Percentiles rank a stretch among this genome's conserved stretches.
phyloP scores from a whole-genome alignment of 2,113 vertebrate species.

The Paramisgurnus dabryanus region DNA sequence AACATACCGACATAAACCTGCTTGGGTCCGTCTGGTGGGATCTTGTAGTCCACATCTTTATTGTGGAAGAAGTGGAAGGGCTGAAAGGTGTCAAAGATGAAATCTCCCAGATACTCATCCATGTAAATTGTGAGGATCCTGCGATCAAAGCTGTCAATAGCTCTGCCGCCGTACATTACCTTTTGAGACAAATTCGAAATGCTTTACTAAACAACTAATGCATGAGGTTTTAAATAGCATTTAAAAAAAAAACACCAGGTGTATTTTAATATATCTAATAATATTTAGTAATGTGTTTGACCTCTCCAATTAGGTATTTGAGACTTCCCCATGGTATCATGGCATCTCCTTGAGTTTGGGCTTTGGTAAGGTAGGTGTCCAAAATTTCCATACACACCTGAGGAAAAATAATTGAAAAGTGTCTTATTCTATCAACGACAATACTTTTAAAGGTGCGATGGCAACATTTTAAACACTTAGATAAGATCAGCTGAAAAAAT shows the following conservation, averaged over 20 bases:
- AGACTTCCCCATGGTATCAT: slow-evolving; percentile 92
- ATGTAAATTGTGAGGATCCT: slow-evolving; percentile 91
- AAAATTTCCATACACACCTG: slow-evolving; percentile 97
- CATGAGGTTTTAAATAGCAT: not conserved
- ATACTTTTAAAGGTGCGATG: not conserved
- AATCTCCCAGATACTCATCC: slow-evolving; percentile 95
- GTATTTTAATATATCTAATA: not conserved
- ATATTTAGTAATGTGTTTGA: slow-evolving; percentile 51
- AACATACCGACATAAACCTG: slow-evolving; percentile 84
- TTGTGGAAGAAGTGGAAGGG: slow-evolving; percentile 86
- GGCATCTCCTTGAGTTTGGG: slow-evolving; percentile 79
- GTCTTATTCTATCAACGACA: not conserved
- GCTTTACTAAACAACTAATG: not conserved
- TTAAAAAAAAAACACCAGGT: not conserved
- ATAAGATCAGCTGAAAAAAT: not conserved
- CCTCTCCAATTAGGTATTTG: slow-evolving; percentile 96
- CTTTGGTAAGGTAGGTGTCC: slow-evolving; percentile 88
- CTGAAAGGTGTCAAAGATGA: slow-evolving; percentile 89
- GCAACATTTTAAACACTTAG: not conserved
- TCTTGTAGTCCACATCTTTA: slow-evolving; percentile 83
- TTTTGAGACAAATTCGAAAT: slow-evolving; percentile 54
- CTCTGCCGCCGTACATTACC: slow-evolving; percentile 96
- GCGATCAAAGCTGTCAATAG: slow-evolving; percentile 92
- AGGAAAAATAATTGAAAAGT: slow-evolving; percentile 14
- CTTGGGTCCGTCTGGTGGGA: slow-evolving; percentile 79